Base-by-base conservation (phyloP, 2,113 vertebrate species). In the Pelmatolapia mariae region DNA sequence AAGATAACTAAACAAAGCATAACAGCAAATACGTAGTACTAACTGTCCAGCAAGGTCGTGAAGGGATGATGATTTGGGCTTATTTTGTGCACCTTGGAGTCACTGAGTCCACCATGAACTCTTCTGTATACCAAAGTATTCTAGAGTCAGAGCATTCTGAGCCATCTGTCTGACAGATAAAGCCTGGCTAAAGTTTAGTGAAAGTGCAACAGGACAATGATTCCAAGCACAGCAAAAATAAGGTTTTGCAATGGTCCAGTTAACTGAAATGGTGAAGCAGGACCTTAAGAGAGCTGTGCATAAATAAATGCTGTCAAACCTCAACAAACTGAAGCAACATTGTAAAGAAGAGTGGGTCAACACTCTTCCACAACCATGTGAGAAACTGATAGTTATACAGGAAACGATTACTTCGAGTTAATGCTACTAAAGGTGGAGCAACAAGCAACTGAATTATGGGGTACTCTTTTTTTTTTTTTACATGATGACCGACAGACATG, bases 331-430 rank as follows among this genome's bases (percentile, higher is more conserved):
- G 68, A 45, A 45, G 40, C 68, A 73, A 73, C 22, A 1, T 18
- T 45, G 40, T 45, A 11, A 45, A 3, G 22, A 43, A 71, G 68
- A 73, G 68, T 26, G 38, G 38, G 13, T 1, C 38, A 45, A 18
- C 9, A 45, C 40, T 45, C 38, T 24, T 26, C 22, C 38, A 45
- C 8, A 73, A 73, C 13, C 22, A 73, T 0, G 0, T 18, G 66
- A 26, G 13, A 73, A 40, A 45, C 22, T 73, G 38, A 73, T 73
- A 73, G 22, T 45, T 26, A 26, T 1, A 24, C n/a, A 71, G 1
- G 18, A 43, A 45, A 45, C 26, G 4, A 73, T 73, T 45, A 26
- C 8, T 73, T 45, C 43, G 22, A 73, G 22, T 73, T 73, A 73
- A 26, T 26, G 13, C 43, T 45, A 26, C 22, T 45, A 43, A 45